These are phyloP conservation scores for Rhynchophorus ferrugineus DNA, from an alignment of 1,140 invertebrate genomes.

Conservation along the genomic window DNA sequence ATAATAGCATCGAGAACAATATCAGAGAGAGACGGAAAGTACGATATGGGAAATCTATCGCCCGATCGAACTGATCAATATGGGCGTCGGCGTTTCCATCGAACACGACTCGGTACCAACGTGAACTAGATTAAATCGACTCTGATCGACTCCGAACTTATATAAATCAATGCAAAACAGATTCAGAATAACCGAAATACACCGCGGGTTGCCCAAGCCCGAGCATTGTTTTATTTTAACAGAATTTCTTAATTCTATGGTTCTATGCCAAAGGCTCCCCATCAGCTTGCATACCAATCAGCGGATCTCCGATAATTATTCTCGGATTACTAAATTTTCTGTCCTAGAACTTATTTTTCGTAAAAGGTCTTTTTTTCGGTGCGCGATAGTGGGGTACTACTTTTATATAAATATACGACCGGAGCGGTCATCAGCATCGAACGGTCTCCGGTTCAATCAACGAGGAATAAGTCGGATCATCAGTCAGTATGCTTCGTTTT, in stretches of 20 bases:
- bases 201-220: neutral
- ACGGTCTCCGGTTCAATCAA: too few species aligned
- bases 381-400: neutral
- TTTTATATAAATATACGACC: conserved; percentile 6
- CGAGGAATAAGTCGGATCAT: too few species aligned
- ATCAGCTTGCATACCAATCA: conserved; percentile 11
- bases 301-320: conserved; percentile 9
- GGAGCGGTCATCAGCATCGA: too few species aligned
- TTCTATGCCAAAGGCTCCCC: conserved; percentile 11
- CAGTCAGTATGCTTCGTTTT: too few species aligned
- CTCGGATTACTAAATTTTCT: conserved; percentile 16
- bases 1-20: too few species aligned
- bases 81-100: too few species aligned
- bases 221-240: neutral
- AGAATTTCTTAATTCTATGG: conserved; percentile 11
- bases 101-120: too few species aligned
- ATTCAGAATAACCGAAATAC: neutral
- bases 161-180: neutral
- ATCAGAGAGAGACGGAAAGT: too few species aligned
- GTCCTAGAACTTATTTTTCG: conserved; percentile 16
- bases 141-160: too few species aligned
- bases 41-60: too few species aligned
- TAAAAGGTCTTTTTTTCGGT: neutral
- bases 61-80: too few species aligned
- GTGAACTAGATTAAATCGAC: too few species aligned